Base-by-base conservation (phyloP, 2,797 vertebrate genomes). In the Sebastes diploproa region DNA sequence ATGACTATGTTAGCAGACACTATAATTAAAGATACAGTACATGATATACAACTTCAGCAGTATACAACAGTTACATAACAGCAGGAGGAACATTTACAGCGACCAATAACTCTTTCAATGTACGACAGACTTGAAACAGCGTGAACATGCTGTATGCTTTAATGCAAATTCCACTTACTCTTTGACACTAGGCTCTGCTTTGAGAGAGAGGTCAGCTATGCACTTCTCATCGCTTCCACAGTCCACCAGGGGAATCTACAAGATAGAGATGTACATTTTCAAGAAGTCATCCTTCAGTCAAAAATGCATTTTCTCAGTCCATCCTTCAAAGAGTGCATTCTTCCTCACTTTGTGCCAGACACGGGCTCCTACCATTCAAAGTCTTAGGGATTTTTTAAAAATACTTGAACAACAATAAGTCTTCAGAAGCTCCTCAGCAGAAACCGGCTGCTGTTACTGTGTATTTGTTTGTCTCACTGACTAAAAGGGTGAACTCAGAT, bases 171-270 rank as follows among this genome's bases (percentile, higher is more conserved):
- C 23, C 18, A 75, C 66, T 78, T 61, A 98, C 97, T 91, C 94
- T 81, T 85, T 91, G 56, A 96, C 88, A 77, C 92, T 96, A 5
- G 95, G 82, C 71, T 89, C 72, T 20, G 96, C 97, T 82, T 61
- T 86, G 76, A 99, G 94, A 38, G 95, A 93, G 52, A 99, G 96
- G 86, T 99, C 96, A 23, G 97, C 95, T 66, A 97, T 95, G 88
- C 98, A 99, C 91, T 89, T 98, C 66, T 96, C 93, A 71, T 97
- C 91, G 18, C 87, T 95, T 83, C 97, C 98, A 91, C 98, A 99
- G 82, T 99, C 97, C 84, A 99, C 97, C 25, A 96, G 86, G 13
- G 95, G 90, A 84, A 96, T 94, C 96, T 96, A 70, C 29, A 36
- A 81, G 55, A 80, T 0, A 79, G 6, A 75, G 20, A 50, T 0